Evolutionary conservation across 2,113 vertebrate species (phyloP).

Genomic region (Sceloporus undulatus): DNA sequence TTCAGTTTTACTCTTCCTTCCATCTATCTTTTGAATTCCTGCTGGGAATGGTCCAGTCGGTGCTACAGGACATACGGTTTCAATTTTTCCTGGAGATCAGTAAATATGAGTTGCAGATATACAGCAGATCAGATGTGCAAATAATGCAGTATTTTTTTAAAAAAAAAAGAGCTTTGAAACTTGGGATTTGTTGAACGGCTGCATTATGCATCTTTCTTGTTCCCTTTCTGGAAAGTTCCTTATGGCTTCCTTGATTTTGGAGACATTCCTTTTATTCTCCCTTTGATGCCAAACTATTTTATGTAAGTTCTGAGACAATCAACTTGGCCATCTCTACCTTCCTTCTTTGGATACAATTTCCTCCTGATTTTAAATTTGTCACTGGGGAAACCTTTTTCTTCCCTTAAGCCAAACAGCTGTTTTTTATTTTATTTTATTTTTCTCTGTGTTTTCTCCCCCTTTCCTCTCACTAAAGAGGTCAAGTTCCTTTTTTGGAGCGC

Average conservation of each 20-base stretch:
- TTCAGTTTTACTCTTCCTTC: constrained; percentile 4
- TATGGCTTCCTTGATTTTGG: constrained; percentile 46
- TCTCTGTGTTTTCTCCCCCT: constrained; percentile 36
- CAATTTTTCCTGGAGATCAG: not conserved
- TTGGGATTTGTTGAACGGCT: constrained; percentile 30
- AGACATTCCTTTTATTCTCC: constrained; percentile 54
- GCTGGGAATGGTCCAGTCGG: not conserved
- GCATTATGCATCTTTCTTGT: constrained; percentile 26
- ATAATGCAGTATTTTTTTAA: constrained; percentile 20
- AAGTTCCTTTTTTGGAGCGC: constrained; percentile 58
- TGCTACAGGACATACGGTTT: not conserved
- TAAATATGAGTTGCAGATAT: constrained; percentile 19
- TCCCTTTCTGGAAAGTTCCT: constrained; percentile 47
- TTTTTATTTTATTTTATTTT: constrained; percentile 68
- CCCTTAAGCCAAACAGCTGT: constrained; percentile 77
- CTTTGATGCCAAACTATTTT: constrained; percentile 70
- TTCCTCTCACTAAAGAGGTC: constrained; percentile 50
- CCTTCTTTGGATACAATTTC: constrained; percentile 75
- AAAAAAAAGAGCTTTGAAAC: constrained; percentile 38
- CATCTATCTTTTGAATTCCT: not conserved
- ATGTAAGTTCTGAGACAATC: constrained; percentile 70
- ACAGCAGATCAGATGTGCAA: constrained; percentile 13
- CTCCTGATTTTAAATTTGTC: constrained; percentile 76
- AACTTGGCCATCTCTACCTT: constrained; percentile 60
- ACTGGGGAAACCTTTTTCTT: constrained; percentile 72